Evolutionary conservation across 2,113 vertebrate species (phyloP).

Genomic region (Rhea americana): DNA sequence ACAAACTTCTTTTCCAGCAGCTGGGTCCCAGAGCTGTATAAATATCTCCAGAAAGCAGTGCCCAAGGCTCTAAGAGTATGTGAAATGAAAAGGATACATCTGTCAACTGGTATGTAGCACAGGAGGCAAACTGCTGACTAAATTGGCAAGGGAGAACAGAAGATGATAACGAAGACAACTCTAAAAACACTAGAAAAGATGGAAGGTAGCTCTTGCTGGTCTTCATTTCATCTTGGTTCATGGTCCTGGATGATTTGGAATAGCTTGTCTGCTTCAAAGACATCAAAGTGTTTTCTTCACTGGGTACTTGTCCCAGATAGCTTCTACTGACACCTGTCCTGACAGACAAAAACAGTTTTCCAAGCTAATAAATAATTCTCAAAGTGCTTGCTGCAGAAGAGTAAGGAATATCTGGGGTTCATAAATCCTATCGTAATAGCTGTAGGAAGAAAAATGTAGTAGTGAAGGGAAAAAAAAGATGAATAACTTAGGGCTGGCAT

Average conservation of each 20-base stretch:
- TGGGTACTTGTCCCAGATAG: neutral
- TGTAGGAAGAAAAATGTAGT: neutral
- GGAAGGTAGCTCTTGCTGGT: conserved; percentile 38
- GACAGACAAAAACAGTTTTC: conserved; percentile 40
- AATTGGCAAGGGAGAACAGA: conserved; percentile 40
- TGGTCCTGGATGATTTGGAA: neutral
- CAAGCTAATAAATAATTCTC: conserved; percentile 45
- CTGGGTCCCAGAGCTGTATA: conserved; percentile 38
- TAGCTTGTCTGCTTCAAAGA: neutral
- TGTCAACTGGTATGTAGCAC: conserved; percentile 33
- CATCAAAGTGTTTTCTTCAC: conserved; percentile 35
- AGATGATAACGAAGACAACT: conserved; percentile 47
- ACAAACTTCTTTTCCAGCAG: conserved; percentile 60
- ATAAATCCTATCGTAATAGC: conserved; percentile 2
- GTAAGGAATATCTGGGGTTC: conserved; percentile 19
- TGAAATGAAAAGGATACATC: conserved; percentile 64
- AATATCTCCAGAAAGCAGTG: conserved; percentile 56
- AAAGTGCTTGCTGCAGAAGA: conserved; percentile 23
- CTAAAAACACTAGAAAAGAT: conserved; percentile 50
- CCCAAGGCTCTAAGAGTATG: conserved; percentile 54
- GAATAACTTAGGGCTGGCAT: neutral
- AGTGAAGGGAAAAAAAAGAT: conserved; percentile 5
- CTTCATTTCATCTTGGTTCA: conserved; percentile 35
- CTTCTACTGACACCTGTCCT: conserved; percentile 14
- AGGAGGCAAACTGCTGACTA: conserved; percentile 50